Percentiles rank a stretch among this genome's conserved stretches.
These are phyloP conservation scores for Epinephelus coioides DNA, from an alignment of 2,797 vertebrate genomes.

Conservation along the genomic window DNA sequence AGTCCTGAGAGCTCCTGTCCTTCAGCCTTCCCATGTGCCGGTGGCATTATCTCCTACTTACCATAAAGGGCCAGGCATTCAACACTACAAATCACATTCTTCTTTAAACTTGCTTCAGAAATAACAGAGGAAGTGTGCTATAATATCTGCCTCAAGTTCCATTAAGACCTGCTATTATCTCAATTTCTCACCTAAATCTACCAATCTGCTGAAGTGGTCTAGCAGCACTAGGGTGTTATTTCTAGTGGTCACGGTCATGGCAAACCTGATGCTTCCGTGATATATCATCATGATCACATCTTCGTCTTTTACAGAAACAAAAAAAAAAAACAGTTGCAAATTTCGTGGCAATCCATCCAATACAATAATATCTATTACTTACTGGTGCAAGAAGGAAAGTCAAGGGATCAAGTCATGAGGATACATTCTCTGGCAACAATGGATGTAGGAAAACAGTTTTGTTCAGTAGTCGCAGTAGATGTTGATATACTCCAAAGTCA, in stretches of 20 bases:
- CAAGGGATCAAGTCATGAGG: not conserved
- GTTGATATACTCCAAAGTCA: too few relatives aligned
- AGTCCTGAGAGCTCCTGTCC: constrained; percentile 75
- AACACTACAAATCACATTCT: constrained; percentile 39
- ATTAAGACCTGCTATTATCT: constrained; percentile 22
- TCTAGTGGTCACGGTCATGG: not conserved
- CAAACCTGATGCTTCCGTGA: not conserved
- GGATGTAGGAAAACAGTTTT: too few relatives aligned
- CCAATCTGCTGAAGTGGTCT: constrained; percentile 6
- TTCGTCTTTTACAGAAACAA: not conserved
- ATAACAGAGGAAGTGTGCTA: constrained; percentile 23
- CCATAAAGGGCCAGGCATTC: constrained; percentile 53
- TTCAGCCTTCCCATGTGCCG: constrained; percentile 69
- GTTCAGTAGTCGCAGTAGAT: too few relatives aligned
- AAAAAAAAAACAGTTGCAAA: not conserved
- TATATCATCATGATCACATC: constrained; percentile 1
- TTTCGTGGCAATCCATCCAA: not conserved
- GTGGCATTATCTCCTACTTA: constrained; percentile 71
- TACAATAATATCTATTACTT: not conserved
- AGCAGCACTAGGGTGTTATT: constrained; percentile 3
- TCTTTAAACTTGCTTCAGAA: constrained; percentile 23
- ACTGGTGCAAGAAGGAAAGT: not conserved
- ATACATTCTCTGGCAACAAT: too few relatives aligned
- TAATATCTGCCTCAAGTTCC: constrained; percentile 19
- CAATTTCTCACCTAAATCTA: constrained; percentile 36